Base-by-base conservation (phyloP, 2,113 vertebrate genomes). In the Sus scrofa region DNA sequence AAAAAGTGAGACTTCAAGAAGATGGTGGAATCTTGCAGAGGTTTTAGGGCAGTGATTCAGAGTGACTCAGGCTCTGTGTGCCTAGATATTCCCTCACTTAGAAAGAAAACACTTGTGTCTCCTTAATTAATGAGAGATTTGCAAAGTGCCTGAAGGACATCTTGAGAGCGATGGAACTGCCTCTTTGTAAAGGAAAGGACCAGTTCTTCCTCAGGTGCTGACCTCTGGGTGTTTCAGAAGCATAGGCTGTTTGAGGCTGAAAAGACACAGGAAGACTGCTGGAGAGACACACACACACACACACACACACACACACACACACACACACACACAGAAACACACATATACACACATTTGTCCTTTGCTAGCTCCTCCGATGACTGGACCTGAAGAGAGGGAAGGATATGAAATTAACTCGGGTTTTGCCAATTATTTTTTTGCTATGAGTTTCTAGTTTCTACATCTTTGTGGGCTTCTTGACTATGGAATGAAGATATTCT, bases 401-500 rank as follows among this genome's bases (percentile, higher is more conserved):
- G 19, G n/a, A 73, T 77, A 34, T 92, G 85, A 86, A 95, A 70
- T 63, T 81, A 96, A 94, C 68, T 89, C 56, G 67, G 71, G 1
- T 63, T 54, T 73, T 86, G 12, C 39, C 8, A 26, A 1, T 91
- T 91, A 70, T 2, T 88, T 7, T 89, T 67, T 86, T 89, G 74
- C 32, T 92, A 74, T 68, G 27, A 83, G 73, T 78, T 78, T 75
- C 37, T 85, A 65, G 62, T 92, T 96, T 92, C 39, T 58, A 6
- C 44, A 60, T 13, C 5, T 52, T 85, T 92, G 14, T 94, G 39
- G 68, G 39, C 24, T 75, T 78, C 56, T 96, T 68, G 30, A 82
- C 52, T 93, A 15, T 93, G 91, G 86, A 93, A 97, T 96, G 74
- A 68, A 79, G 63, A n/a, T 54, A 90, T 26, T 70, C n/a, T 75